Evolutionary conservation across 2,113 vertebrate species (phyloP).

Genomic region (Odobenus rosmarus): DNA sequence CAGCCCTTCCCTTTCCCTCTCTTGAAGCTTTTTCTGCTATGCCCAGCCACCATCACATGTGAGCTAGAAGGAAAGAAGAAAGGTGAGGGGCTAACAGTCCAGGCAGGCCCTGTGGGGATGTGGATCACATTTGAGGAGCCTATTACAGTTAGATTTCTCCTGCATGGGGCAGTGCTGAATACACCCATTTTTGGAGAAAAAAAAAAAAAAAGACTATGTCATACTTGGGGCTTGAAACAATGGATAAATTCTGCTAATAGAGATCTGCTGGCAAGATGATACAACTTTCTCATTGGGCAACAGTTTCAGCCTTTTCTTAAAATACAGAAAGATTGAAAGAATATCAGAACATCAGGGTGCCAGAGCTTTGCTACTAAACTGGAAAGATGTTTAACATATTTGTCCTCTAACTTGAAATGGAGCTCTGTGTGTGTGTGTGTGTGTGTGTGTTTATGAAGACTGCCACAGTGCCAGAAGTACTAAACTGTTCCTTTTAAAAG

Average conservation of each 20-base stretch:
- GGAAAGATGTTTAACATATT: not conserved
- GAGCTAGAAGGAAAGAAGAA: not conserved
- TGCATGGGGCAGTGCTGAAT: not conserved
- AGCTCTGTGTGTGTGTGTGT: not conserved
- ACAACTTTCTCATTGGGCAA: not conserved
- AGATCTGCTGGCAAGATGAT: not conserved
- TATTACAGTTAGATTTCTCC: not conserved
- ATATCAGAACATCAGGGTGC: not conserved
- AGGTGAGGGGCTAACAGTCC: not conserved
- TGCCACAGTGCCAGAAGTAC: not conserved
- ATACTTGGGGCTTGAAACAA: not conserved
- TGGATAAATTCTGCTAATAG: not conserved
- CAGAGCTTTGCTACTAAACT: not conserved
- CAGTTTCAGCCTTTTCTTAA: not conserved
- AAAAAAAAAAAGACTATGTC: not conserved
- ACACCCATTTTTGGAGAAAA: not conserved
- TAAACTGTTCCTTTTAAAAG: not conserved
- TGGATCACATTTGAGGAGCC: not conserved
- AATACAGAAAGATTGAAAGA: not conserved
- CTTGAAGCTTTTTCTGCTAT: not conserved
- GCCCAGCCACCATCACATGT: not conserved
- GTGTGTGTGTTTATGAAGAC: not conserved
- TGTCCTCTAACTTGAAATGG: conserved; percentile 1
- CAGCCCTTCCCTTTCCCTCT: not conserved
- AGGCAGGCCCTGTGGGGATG: not conserved